Evolutionary conservation across 2,113 vertebrate species (phyloP).

Genomic region (Alligator mississippiensis): DNA sequence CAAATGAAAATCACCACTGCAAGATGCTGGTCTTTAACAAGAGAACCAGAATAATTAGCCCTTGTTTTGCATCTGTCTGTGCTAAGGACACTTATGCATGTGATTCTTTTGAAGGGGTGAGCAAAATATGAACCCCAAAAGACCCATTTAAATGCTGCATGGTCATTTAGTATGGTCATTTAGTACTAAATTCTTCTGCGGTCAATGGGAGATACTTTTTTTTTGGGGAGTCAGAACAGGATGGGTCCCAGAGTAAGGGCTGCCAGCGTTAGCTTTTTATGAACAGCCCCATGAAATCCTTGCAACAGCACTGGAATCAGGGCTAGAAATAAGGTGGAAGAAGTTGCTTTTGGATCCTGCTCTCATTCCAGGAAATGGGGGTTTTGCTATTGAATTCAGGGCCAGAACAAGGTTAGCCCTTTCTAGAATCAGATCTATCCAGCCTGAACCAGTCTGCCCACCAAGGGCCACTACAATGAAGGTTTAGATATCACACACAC

Average conservation of each 20-base stretch:
- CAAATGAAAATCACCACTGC: slow-evolving; percentile 41
- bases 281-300: neutral
- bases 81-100: neutral
- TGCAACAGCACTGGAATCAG: neutral
- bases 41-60: slow-evolving; percentile 11
- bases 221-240: neutral
- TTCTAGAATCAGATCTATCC: fast-evolving
- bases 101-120: neutral
- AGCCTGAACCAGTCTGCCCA: neutral
- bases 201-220: neutral
- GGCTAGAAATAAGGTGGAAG: neutral
- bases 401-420: neutral
- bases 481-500: neutral
- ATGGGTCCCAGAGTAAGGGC: neutral
- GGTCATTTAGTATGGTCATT: neutral
- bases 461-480: neutral
- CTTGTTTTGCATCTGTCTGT: slow-evolving; percentile 13
- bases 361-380: neutral
- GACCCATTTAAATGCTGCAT: neutral
- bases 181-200: neutral
- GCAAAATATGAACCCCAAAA: neutral
- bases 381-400: neutral
- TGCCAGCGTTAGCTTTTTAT: neutral
- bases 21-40: neutral
- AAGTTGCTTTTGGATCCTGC: neutral